These are phyloP conservation scores for Naso thynnoides DNA, from an alignment of 2,797 vertebrate species.

Conservation along the genomic window DNA sequence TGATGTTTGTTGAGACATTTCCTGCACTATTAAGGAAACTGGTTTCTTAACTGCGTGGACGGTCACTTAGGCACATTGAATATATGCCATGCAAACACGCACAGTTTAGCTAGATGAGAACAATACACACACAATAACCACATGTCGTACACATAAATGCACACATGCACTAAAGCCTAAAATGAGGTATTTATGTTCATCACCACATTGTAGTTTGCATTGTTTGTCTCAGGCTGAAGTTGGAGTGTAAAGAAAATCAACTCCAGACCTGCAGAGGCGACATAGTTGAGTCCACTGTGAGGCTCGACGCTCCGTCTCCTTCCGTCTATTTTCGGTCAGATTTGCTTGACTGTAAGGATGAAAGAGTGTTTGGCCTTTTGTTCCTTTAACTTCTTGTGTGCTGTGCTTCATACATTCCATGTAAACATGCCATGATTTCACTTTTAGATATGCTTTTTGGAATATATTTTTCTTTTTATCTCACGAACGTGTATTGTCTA, in stretches of 20 bases:
- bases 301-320: conserved; percentile 22
- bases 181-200: conserved; percentile 66
- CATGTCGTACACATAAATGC: conserved; percentile 39
- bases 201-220: conserved; percentile 46
- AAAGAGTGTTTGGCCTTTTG: conserved; percentile 27
- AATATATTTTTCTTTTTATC: conserved; percentile 14
- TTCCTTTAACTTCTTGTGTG: conserved; percentile 39
- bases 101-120: conserved; percentile 28
- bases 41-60: conserved; percentile 44
- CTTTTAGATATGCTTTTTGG: conserved; percentile 57
- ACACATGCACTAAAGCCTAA: conserved; percentile 70
- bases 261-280: conserved; percentile 39
- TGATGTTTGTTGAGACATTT: conserved; percentile 50
- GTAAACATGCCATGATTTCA: conserved; percentile 67
- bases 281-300: conserved; percentile 61
- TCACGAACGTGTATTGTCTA: conserved; percentile 65
- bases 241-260: conserved; percentile 38
- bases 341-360: not conserved
- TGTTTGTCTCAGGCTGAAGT: conserved; percentile 37
- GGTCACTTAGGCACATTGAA: conserved; percentile 50
- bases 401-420: conserved; percentile 85
- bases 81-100: conserved; percentile 32
- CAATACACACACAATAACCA: conserved; percentile 34
- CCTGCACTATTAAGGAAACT: conserved; percentile 66
- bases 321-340: conserved; percentile 6